A percentile compares a stretch with the other conserved stretches of the same genome.
Evolutionary conservation across 2,113 vertebrate species (phyloP).

Genomic region (Xiphophorus couchianus): DNA sequence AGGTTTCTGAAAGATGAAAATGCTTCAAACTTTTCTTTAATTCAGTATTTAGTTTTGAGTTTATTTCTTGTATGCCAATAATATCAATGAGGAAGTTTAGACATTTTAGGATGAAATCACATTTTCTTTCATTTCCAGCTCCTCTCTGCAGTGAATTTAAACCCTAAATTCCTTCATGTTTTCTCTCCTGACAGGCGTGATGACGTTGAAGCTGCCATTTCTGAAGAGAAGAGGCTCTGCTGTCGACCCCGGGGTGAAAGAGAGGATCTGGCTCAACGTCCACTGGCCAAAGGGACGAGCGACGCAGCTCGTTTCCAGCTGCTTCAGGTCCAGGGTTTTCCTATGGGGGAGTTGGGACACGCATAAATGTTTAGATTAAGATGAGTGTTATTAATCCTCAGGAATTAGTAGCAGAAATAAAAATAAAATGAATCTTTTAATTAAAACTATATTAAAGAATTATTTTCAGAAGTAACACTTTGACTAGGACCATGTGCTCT

Average conservation of each 20-base stretch:
- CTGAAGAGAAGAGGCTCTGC: constrained; percentile 88
- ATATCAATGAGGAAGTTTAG: neutral
- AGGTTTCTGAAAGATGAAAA: neutral
- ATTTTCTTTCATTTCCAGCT: neutral
- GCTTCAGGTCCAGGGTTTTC: constrained; percentile 83
- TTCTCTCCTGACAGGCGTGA: constrained; percentile 75
- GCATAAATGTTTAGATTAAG: neutral
- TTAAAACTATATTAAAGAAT: neutral
- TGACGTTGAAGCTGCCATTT: constrained; percentile 90
- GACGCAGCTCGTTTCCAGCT: constrained; percentile 88
- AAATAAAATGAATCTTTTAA: neutral
- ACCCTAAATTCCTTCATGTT: neutral
- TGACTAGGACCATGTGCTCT: too few relatives aligned
- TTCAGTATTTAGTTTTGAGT: neutral
- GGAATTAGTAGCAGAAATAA: neutral
- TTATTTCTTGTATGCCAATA: neutral
- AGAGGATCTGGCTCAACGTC: constrained; percentile 93
- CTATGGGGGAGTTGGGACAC: neutral
- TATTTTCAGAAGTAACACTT: too few relatives aligned
- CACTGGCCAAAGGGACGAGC: constrained; percentile 85
- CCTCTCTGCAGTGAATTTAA: neutral
- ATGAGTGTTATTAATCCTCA: neutral
- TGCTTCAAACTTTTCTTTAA: neutral
- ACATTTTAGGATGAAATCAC: neutral
- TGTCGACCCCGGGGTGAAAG: constrained; percentile 86